phyloP scores from a whole-genome alignment of 2,888 invertebrate species.

The Toxonevra muliebris region DNA sequence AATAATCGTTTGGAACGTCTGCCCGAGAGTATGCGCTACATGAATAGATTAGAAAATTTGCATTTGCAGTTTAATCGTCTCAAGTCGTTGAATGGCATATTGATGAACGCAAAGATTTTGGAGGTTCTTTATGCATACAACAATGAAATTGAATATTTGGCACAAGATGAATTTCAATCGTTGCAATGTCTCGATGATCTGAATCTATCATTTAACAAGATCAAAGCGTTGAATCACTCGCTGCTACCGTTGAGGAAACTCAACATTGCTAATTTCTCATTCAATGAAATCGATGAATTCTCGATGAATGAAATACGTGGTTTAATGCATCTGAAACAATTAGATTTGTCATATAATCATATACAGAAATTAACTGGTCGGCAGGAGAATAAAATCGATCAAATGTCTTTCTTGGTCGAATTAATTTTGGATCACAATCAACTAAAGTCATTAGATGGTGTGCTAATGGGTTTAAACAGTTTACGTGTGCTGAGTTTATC shows the following conservation, averaged over 20 bases:
- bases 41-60: constrained; percentile 75
- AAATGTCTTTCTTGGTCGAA: constrained; percentile 77
- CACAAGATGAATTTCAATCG: constrained; percentile 79
- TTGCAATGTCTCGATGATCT: constrained; percentile 75
- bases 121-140: constrained; percentile 75
- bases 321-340: constrained; percentile 73
- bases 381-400: constrained; percentile 80
- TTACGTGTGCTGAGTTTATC: constrained; percentile 78
- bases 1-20: constrained; percentile 77
- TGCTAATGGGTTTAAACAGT: constrained; percentile 78
- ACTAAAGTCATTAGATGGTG: constrained; percentile 76
- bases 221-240: constrained; percentile 78
- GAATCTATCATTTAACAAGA: constrained; percentile 77
- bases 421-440: constrained; percentile 79
- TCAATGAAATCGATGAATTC: constrained; percentile 79
- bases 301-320: constrained; percentile 83
- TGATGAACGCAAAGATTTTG: constrained; percentile 75
- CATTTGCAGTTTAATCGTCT: constrained; percentile 80
- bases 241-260: constrained; percentile 75
- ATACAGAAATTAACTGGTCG: constrained; percentile 74
- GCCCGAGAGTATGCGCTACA: constrained; percentile 76
- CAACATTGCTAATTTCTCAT: constrained; percentile 77
- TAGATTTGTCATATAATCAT: constrained; percentile 81
- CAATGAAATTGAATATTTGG: constrained; percentile 79
- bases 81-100: constrained; percentile 74